Base-by-base conservation (phyloP, 2,888 invertebrate genomes). In the Nomada goodeniana region DNA sequence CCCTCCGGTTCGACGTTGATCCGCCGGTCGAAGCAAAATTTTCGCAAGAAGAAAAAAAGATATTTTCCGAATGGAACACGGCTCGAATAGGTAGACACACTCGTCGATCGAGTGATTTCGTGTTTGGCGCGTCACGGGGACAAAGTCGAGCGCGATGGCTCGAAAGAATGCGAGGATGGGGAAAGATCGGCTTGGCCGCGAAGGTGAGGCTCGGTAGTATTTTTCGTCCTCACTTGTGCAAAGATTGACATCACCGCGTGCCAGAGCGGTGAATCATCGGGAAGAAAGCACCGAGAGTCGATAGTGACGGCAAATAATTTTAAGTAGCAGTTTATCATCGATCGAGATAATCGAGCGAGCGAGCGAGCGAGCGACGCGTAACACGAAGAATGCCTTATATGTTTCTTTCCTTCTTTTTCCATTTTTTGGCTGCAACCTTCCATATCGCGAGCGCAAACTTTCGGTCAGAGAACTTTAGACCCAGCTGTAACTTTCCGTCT, bases 241-340 rank as follows among this genome's bases (percentile, higher is more conserved):
- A 89, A 89, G 89, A 89, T 88, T 89, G 89, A 89, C 89, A 88
- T 89, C 89, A 89, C 64, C 88, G 86, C 86, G 83, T 87, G 83
- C 88, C 89, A 71, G 63, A 55, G 60, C 81, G 83, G 23, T 89
- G 89, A 89, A 83, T 89, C 89, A 89, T 76, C 29, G 64, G 29
- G 80, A 88, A 88, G 86, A 86, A 86, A 85, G 86, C 77, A 67
- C 82, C 70, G 67, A 78, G 67, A 78, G 50, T 67, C 71, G 82
- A 80, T 75, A 50, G 65, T 57, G 70, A 73, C 64, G 76, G 70
- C 76, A 84, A 80, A 80, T 69, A 57, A 70, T 72, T 70, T 73
- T 44, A 73, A 84, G 76, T 72, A 81, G 73, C 65, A 44, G 80
- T 70, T 73, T 61, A 67, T 78, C 57, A 57, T 57, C 73, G 71